A percentile compares a stretch with the other conserved stretches of the same genome.
phyloP scores from a whole-genome alignment of 2,888 invertebrate genomes.

The Callyntrura guangdongensis region DNA sequence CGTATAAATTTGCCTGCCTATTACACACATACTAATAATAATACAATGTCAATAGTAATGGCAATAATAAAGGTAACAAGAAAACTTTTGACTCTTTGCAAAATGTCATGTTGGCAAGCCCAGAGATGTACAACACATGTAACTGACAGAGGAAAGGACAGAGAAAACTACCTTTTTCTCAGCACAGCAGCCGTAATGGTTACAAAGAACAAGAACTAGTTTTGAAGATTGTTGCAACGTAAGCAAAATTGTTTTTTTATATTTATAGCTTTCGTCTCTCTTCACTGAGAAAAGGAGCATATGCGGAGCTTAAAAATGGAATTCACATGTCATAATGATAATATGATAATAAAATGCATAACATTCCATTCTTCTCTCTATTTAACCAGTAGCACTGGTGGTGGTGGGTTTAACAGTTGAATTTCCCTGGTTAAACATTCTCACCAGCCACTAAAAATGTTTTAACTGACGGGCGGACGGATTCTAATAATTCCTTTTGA shows the following conservation, averaged over 20 bases:
- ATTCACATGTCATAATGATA: slow-evolving; percentile 39
- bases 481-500: background rate
- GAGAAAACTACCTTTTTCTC: background rate
- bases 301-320: slow-evolving; percentile 58
- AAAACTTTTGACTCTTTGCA: background rate
- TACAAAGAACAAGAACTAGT: slow-evolving; percentile 10
- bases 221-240: background rate
- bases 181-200: background rate
- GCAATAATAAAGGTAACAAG: background rate
- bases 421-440: slow-evolving; percentile 17
- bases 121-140: background rate
- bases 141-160: background rate
- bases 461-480: slow-evolving; percentile 6
- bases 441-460: slow-evolving; percentile 9
- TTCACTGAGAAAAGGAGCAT: slow-evolving; percentile 56
- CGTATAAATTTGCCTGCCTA: background rate
- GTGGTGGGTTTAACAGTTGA: slow-evolving; percentile 5
- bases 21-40: background rate
- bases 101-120: slow-evolving; percentile 21
- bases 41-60: slow-evolving; percentile 17
- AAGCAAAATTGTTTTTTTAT: background rate
- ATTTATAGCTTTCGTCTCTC: slow-evolving; percentile 25
- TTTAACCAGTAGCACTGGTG: background rate
- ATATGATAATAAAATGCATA: slow-evolving; percentile 40
- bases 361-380: background rate